These are phyloP conservation scores for Anastatus disparis DNA, from an alignment of 1,140 invertebrate genomes.

Conservation along the genomic window DNA sequence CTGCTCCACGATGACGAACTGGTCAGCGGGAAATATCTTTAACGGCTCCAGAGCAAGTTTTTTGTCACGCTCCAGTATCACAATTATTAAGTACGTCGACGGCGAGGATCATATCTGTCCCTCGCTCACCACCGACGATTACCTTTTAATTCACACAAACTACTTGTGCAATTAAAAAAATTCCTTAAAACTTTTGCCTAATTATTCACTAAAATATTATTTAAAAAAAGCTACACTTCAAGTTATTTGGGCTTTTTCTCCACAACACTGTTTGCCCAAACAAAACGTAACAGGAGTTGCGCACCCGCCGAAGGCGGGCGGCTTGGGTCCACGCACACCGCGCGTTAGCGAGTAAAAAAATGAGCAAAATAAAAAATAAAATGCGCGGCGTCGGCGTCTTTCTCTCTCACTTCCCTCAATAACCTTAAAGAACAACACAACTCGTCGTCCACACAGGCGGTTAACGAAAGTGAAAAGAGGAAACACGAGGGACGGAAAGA, in stretches of 20 bases:
- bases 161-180: background rate
- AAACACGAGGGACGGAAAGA: conserved; percentile 38
- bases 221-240: no score
- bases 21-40: conserved; percentile 65
- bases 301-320: background rate
- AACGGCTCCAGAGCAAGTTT: conserved; percentile 61
- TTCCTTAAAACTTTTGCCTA: no score
- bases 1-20: conserved; percentile 64
- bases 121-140: conserved; percentile 15
- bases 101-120: conserved; percentile 41
- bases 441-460: background rate
- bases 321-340: background rate
- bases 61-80: conserved; percentile 67
- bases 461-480: conserved; percentile 39
- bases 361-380: background rate
- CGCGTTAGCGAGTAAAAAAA: no score
- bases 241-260: background rate
- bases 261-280: no score
- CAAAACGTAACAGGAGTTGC: background rate
- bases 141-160: background rate
- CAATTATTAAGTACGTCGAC: conserved; percentile 40
- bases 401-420: no score
- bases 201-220: no score
- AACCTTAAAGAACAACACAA: no score
- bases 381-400: background rate